Percentiles rank a stretch among this genome's conserved stretches.
These are phyloP conservation scores for Embiotoca jacksoni DNA, from an alignment of 2,113 vertebrate genomes.

Conservation along the genomic window DNA sequence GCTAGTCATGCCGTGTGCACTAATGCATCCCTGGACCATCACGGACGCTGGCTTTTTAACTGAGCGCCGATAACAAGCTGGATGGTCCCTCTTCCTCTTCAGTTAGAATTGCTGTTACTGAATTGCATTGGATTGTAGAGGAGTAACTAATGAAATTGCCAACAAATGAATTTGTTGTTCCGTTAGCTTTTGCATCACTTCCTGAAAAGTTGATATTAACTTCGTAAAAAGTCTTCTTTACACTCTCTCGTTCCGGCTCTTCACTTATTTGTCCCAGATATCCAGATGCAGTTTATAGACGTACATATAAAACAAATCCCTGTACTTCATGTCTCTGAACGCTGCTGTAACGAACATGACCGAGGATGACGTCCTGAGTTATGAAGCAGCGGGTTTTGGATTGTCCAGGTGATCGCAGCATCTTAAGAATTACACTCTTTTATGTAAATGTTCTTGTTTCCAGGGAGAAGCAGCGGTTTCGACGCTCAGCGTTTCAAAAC, in stretches of 20 bases:
- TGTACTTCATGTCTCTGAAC: not conserved
- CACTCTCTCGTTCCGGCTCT: not conserved
- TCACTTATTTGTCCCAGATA: not conserved
- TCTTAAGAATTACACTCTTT: slow-evolving; percentile 7
- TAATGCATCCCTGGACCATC: too few species aligned
- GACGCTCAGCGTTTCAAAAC: not conserved
- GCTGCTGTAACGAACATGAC: not conserved
- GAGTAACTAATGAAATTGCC: too few species aligned
- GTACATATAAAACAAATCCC: not conserved
- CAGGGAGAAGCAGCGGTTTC: not conserved
- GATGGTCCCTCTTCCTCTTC: too few species aligned
- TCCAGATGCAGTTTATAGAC: not conserved
- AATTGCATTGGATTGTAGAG: too few species aligned
- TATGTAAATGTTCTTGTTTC: slow-evolving; percentile 23
- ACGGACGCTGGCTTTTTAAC: too few species aligned
- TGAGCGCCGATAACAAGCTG: too few species aligned
- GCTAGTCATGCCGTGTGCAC: too few species aligned
- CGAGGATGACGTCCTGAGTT: not conserved
- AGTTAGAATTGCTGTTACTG: too few species aligned
- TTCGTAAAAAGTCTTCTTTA: too few species aligned
- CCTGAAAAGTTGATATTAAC: too few species aligned
- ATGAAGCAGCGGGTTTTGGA: not conserved
- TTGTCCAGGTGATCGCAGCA: not conserved
- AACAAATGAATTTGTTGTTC: too few species aligned
- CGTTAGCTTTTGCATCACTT: too few species aligned